Conservation (phyloP, 1,140 invertebrate species). For the Thaumatotibia leucotreta region DNA sequence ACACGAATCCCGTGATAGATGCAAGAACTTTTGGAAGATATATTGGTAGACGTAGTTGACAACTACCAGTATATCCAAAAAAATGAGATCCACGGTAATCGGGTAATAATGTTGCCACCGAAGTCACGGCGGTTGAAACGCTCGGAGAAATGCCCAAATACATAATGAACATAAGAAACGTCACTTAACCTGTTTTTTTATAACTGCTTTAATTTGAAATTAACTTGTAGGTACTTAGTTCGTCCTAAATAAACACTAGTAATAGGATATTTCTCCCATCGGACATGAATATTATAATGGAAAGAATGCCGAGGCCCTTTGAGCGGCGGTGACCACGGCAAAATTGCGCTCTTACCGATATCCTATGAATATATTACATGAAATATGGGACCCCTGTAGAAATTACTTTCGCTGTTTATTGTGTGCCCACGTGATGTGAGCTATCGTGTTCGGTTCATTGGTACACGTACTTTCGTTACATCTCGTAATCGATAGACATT, state of each 20-base stretch:
- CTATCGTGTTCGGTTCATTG: background rate
- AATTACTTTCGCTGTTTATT: slow-evolving; percentile 19
- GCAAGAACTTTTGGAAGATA: too few species aligned
- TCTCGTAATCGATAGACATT: background rate
- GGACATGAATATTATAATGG: slow-evolving; percentile 43
- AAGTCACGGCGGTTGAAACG: too few species aligned
- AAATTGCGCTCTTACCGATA: slow-evolving; percentile 32
- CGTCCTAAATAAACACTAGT: background rate
- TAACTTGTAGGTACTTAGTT: background rate
- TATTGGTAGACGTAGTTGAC: too few species aligned
- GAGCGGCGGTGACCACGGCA: slow-evolving; percentile 31
- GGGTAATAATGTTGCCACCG: too few species aligned
- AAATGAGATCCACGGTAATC: too few species aligned
- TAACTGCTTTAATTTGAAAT: too few species aligned
- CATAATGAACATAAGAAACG: too few species aligned
- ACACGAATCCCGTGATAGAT: too few species aligned
- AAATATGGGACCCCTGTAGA: slow-evolving; percentile 26
- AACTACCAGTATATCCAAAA: too few species aligned
- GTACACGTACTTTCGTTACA: background rate
- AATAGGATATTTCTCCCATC: slow-evolving; percentile 19
- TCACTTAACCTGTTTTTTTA: too few species aligned
- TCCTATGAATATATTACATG: slow-evolving; percentile 46
- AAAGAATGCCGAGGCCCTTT: slow-evolving; percentile 29
- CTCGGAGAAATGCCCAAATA: too few species aligned
- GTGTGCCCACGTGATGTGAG: background rate